These are phyloP conservation scores for Fregetta grallaria DNA, from an alignment of 2,113 vertebrate genomes.

Conservation along the genomic window DNA sequence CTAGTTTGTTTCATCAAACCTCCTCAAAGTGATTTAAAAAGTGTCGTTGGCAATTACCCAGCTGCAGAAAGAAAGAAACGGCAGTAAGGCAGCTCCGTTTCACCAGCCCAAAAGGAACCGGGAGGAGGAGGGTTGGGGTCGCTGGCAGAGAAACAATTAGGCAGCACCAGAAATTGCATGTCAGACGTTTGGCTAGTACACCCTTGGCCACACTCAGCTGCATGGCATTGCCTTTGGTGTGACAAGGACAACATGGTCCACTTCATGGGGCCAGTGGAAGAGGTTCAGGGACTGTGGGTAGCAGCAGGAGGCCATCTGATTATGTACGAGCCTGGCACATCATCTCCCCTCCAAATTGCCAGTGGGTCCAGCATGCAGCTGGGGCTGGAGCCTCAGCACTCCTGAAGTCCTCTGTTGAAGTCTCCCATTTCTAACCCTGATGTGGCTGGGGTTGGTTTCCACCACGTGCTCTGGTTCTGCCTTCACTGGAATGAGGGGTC, in stretches of 20 bases:
- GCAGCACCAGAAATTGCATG: background rate
- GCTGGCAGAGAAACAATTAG: background rate
- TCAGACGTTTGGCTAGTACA: background rate
- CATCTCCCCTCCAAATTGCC: background rate
- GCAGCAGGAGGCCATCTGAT: background rate
- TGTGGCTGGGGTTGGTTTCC: background rate
- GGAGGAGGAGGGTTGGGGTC: background rate
- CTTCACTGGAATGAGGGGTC: accelerated
- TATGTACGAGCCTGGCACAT: background rate
- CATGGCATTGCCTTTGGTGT: background rate
- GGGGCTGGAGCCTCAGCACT: background rate
- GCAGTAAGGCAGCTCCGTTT: background rate
- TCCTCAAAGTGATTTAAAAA: slow-evolving; percentile 34
- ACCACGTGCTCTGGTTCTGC: background rate
- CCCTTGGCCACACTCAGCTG: accelerated
- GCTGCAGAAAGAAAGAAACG: background rate
- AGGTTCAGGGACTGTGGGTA: background rate
- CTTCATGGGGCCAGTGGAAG: background rate
- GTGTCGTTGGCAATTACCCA: background rate
- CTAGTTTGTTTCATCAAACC: slow-evolving; percentile 41
- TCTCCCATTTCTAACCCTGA: background rate
- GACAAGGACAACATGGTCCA: accelerated
- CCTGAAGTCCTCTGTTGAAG: background rate
- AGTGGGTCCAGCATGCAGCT: background rate
- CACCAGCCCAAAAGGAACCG: background rate